Percentiles rank a stretch among this genome's conserved stretches.
Conservation (phyloP, 2,797 vertebrate species). For the Pteronotus mesoamericanus region DNA sequence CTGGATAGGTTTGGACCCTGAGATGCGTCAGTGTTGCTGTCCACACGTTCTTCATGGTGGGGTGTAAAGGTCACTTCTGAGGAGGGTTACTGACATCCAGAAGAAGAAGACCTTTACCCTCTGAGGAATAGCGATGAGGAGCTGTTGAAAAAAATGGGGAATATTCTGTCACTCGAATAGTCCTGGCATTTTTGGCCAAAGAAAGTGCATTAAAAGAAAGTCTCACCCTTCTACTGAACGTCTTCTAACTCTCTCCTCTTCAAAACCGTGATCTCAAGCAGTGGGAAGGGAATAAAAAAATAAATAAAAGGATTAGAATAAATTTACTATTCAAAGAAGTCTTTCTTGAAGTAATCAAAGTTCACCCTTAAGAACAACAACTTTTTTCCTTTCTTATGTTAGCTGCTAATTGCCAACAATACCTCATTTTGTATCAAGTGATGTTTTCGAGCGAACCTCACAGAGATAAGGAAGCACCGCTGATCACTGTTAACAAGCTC, state of each 20-base stretch:
- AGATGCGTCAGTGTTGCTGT: neutral
- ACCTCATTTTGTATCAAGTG: neutral
- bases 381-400: neutral
- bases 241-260: conserved; percentile 39
- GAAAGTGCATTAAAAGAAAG: conserved; percentile 4
- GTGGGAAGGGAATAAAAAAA: neutral
- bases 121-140: neutral
- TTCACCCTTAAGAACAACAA: neutral
- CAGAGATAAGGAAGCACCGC: neutral
- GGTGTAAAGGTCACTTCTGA: neutral
- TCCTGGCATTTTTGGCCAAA: conserved; percentile 27
- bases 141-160: neutral
- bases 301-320: conserved; percentile 32
- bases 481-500: neutral
- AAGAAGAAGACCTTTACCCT: neutral
- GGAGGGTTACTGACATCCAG: neutral
- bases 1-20: neutral
- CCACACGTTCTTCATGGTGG: neutral
- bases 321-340: conserved; percentile 18
- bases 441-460: neutral
- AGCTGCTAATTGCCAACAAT: conserved; percentile 15
- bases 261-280: conserved; percentile 54
- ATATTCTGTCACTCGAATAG: conserved; percentile 1
- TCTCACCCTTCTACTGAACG: conserved; percentile 32
- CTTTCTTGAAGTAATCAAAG: neutral